These are phyloP conservation scores for Trachelus stipa DNA, from an alignment of 2,888 invertebrate genomes.

Conservation along the genomic window DNA sequence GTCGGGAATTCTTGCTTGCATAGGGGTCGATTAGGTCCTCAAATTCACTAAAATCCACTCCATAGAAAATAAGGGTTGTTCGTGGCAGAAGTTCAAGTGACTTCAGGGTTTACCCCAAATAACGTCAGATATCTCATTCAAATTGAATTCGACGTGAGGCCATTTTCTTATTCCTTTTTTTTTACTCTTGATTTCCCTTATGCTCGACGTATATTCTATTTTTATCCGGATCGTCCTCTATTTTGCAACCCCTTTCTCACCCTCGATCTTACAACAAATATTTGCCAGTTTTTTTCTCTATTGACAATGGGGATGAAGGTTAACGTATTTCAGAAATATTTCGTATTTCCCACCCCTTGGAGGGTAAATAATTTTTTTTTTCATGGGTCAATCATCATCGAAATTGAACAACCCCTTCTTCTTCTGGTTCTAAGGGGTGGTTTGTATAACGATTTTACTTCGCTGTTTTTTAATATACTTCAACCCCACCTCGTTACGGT, in stretches of 20 bases:
- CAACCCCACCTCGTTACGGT: background rate
- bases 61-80: background rate
- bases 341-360: conserved; percentile 9
- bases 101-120: background rate
- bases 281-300: conserved; percentile 29
- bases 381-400: conserved; percentile 21
- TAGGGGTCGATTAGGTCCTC: background rate
- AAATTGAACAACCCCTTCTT: conserved; percentile 15
- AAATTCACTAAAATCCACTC: background rate
- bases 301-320: background rate
- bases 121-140: conserved; percentile 3
- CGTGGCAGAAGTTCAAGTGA: background rate
- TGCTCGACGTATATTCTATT: conserved; percentile 42
- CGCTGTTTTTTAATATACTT: background rate
- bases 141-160: conserved; percentile 12
- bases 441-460: background rate
- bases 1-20: background rate
- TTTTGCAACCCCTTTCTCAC: conserved; percentile 34
- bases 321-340: conserved; percentile 1
- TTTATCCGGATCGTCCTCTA: conserved; percentile 41
- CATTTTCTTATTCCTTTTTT: conserved; percentile 32
- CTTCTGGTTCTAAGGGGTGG: background rate
- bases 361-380: conserved; percentile 34
- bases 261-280: conserved; percentile 45
- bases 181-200: conserved; percentile 39